phyloP scores from a whole-genome alignment of 2,113 vertebrate genomes.

The Pandion haliaetus region DNA sequence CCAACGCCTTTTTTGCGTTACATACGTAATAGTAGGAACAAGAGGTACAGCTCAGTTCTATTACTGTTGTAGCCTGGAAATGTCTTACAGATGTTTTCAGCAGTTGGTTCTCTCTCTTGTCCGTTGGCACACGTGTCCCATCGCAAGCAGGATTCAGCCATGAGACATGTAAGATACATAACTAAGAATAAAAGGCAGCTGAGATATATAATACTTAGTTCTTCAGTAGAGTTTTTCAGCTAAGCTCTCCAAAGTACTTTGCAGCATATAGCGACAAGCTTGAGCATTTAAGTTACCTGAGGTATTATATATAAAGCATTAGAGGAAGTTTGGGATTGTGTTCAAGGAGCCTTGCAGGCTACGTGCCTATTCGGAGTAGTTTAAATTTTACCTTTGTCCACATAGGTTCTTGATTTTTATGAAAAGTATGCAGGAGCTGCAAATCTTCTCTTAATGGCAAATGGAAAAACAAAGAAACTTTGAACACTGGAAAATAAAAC shows the following conservation, averaged over 20 bases:
- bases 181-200: not conserved
- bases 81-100: not conserved
- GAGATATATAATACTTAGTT: not conserved
- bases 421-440: not conserved
- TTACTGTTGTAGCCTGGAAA: not conserved
- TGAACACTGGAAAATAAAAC: not conserved
- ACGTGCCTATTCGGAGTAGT: not conserved
- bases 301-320: not conserved
- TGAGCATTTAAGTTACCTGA: not conserved
- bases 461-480: not conserved
- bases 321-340: not conserved
- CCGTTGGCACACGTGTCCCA: not conserved
- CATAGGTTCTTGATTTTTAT: not conserved
- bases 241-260: not conserved
- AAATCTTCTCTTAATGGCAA: not conserved
- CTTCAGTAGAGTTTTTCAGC: not conserved
- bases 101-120: not conserved
- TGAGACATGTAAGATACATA: not conserved
- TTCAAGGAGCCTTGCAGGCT: not conserved
- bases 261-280: not conserved
- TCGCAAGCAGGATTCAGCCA: not conserved
- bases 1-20: not conserved
- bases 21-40: not conserved
- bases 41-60: not conserved
- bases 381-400: not conserved